These are phyloP conservation scores for Parasteatoda lunata DNA, from an alignment of 2,888 invertebrate species.

Conservation along the genomic window DNA sequence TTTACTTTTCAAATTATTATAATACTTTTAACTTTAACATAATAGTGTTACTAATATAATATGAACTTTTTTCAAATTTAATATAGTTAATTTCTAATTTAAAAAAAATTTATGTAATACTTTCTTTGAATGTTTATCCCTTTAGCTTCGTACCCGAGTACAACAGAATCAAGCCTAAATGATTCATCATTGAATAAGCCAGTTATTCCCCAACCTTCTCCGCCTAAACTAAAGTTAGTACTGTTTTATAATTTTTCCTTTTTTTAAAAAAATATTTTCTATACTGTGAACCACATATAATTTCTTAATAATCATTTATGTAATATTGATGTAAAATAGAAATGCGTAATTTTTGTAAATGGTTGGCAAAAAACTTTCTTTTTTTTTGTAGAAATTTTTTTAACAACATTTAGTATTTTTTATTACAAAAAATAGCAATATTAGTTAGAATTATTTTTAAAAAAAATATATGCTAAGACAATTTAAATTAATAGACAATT, in stretches of 20 bases:
- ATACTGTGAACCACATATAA: too few relatives aligned
- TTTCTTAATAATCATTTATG: too few relatives aligned
- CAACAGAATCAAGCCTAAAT: slow-evolving; percentile 49
- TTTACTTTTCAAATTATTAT: too few relatives aligned
- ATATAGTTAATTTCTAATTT: background rate
- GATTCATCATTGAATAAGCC: slow-evolving; percentile 51
- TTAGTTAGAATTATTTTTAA: background rate
- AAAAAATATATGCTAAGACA: background rate
- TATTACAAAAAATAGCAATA: background rate
- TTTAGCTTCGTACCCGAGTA: slow-evolving; percentile 53
- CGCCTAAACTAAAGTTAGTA: slow-evolving; percentile 60
- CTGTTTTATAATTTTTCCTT: background rate
- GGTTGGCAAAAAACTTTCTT: background rate
- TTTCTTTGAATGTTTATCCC: slow-evolving; percentile 1
- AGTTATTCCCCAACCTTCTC: slow-evolving; percentile 18
- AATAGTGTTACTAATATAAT: too few relatives aligned
- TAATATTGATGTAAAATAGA: background rate
- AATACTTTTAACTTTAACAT: too few relatives aligned
- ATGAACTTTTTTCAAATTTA: too few relatives aligned
- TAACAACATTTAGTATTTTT: background rate
- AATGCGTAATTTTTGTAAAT: background rate
- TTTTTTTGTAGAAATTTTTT: background rate
- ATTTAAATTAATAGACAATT: background rate
- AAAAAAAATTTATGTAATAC: background rate
- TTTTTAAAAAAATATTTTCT: too few relatives aligned